These are phyloP conservation scores for Brachycybe producta DNA, from an alignment of 2,888 invertebrate species.

Conservation along the genomic window DNA sequence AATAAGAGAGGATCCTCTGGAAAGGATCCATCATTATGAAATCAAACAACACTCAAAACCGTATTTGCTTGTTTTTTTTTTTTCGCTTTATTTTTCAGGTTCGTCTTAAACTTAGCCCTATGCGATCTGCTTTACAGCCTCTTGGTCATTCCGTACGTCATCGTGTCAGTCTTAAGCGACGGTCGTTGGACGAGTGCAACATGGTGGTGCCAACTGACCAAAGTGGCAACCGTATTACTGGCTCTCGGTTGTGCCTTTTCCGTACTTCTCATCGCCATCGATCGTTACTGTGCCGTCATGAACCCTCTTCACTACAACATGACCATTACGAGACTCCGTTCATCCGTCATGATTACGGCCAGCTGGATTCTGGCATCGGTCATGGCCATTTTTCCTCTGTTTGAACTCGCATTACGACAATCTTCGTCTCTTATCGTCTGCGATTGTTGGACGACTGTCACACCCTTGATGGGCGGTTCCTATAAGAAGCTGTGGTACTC, in stretches of 20 bases:
- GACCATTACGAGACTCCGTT: conserved; percentile 37
- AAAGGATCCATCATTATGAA: not conserved
- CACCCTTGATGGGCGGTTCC: not conserved
- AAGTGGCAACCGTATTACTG: conserved; percentile 47
- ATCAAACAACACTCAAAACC: not conserved
- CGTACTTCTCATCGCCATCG: conserved; percentile 48
- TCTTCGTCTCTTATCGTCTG: not conserved
- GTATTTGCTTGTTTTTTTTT: too few species aligned
- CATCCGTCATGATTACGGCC: conserved; percentile 34
- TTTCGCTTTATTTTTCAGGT: conserved; percentile 28
- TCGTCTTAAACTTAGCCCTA: conserved; percentile 44
- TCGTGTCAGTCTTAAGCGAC: conserved; percentile 33
- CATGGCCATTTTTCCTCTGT: conserved; percentile 34
- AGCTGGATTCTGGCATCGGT: conserved; percentile 35
- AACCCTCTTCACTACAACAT: conserved; percentile 50
- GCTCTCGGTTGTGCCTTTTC: conserved; percentile 47
- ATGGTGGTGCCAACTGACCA: conserved; percentile 42
- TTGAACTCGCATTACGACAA: conserved; percentile 24
- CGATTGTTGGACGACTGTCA: conserved; percentile 9
- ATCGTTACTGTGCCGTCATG: conserved; percentile 52
- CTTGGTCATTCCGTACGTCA: conserved; percentile 36
- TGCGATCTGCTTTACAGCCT: conserved; percentile 39
- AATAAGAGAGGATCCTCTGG: not conserved
- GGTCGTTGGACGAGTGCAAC: conserved; percentile 26
- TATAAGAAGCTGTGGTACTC: conserved; percentile 28